phyloP scores from a whole-genome alignment of 2,797 vertebrate genomes.

The Dromococcyx pavoninus region DNA sequence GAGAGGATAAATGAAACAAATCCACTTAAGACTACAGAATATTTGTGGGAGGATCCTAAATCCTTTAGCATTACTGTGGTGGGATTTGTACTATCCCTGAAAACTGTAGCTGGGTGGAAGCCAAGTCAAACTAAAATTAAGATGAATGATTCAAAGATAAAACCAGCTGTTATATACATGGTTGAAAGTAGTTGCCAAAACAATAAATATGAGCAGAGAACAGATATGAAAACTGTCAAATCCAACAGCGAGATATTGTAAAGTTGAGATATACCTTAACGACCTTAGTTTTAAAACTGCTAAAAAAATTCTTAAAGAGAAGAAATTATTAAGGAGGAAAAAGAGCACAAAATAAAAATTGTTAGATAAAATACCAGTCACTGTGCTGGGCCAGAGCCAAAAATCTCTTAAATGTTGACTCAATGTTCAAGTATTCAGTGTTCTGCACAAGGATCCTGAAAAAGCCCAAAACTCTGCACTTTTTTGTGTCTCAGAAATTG shows the following conservation, averaged over 20 bases:
- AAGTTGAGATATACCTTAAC: not conserved
- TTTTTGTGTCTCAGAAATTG: not conserved
- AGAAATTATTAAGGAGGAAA: not conserved
- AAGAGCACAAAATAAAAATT: not conserved
- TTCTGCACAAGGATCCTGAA: not conserved
- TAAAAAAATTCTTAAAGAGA: not conserved
- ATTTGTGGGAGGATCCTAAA: not conserved
- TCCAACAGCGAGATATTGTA: not conserved
- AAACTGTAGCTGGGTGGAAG: slow-evolving; percentile 9
- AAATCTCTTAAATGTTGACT: not conserved
- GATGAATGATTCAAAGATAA: not conserved
- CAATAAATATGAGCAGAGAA: not conserved
- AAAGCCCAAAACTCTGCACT: fast-evolving
- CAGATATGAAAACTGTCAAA: not conserved
- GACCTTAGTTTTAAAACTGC: not conserved
- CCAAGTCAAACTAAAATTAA: slow-evolving; percentile 45
- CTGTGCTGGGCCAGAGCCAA: not conserved
- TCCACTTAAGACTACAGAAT: slow-evolving; percentile 5
- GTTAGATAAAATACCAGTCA: not conserved
- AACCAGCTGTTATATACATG: not conserved
- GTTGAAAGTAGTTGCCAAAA: not conserved
- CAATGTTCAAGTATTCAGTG: not conserved
- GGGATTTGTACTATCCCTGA: slow-evolving; percentile 12
- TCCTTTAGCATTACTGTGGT: not conserved
- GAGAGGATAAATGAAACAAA: slow-evolving; percentile 35